Conservation (phyloP, 2,888 invertebrate species). For the Sthenelais limicola region DNA sequence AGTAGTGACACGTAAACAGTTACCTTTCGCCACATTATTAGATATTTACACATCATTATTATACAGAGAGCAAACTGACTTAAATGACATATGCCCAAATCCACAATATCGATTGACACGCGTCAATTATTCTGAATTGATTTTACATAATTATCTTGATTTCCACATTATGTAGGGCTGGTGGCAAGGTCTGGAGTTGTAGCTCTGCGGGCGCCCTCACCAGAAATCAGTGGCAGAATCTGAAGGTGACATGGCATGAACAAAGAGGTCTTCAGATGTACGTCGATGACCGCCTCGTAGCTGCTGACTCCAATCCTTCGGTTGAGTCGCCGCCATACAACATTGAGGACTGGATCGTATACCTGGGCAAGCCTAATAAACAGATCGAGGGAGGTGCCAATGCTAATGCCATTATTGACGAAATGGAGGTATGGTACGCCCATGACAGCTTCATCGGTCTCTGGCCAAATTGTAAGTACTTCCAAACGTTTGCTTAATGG, state of each 20-base stretch:
- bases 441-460: constrained; percentile 45
- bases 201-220: constrained; percentile 54
- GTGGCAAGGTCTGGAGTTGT: no score
- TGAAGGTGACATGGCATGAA: constrained; percentile 68
- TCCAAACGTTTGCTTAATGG: no score
- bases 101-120: no score
- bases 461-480: constrained; percentile 24
- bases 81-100: no score
- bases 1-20: no score
- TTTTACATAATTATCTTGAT: no score
- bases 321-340: not conserved
- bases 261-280: constrained; percentile 63
- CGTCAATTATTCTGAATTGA: no score
- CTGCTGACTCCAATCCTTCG: constrained; percentile 3
- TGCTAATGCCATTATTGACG: constrained; percentile 63
- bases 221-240: constrained; percentile 62
- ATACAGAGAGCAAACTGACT: no score
- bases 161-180: no score
- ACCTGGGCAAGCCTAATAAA: constrained; percentile 17
- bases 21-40: no score
- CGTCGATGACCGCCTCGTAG: constrained; percentile 57
- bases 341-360: constrained; percentile 37
- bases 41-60: no score
- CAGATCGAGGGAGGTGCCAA: constrained; percentile 27
- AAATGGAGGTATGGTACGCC: constrained; percentile 68